Evolutionary conservation across 1,140 invertebrate species (phyloP).

Genomic region (Caerostris darwini): DNA sequence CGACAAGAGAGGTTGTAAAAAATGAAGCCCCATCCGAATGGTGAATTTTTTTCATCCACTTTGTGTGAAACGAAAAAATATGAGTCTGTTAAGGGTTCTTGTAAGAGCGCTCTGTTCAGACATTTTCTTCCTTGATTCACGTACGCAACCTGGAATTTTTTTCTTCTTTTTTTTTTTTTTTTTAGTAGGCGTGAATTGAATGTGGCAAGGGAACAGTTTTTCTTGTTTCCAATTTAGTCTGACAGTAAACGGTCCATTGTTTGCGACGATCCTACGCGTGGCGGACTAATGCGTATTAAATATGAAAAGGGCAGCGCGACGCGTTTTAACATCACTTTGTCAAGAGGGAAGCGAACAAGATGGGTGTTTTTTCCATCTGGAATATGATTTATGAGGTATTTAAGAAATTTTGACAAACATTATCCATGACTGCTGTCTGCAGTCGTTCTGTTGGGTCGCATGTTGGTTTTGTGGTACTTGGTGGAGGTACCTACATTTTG

Average conservation of each 20-base stretch:
- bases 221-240: conserved; percentile 61
- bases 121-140: neutral
- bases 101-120: conserved; percentile 22
- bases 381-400: neutral
- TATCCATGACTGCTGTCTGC: too few species aligned
- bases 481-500: too few species aligned
- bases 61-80: conserved; percentile 40
- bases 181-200: conserved; percentile 54
- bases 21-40: conserved; percentile 23
- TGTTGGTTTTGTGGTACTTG: too few species aligned
- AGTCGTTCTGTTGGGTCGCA: too few species aligned
- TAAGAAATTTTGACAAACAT: neutral
- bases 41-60: conserved; percentile 27
- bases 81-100: conserved; percentile 51
- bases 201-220: conserved; percentile 45
- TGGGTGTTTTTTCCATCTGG: neutral
- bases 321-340: neutral
- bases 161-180: neutral
- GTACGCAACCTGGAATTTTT: neutral
- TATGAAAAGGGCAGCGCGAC: neutral
- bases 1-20: neutral
- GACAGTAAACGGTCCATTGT: conserved; percentile 62
- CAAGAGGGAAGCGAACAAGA: neutral
- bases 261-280: neutral
- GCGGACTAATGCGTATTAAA: conserved; percentile 16